Evolutionary conservation across 1,140 invertebrate genomes (phyloP).

Genomic region (Bemisia tabaci): DNA sequence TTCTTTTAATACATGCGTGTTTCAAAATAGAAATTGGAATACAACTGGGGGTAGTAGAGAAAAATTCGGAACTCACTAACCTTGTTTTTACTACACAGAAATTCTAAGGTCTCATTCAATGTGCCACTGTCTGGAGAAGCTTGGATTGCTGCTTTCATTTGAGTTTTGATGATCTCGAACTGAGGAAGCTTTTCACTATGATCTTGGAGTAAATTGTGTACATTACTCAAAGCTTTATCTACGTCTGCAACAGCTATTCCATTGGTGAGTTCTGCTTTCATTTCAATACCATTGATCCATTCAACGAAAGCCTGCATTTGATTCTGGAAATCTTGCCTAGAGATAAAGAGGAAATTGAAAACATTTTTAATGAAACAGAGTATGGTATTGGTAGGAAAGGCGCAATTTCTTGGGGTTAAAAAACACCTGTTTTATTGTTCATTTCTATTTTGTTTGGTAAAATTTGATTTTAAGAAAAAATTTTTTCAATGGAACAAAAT

Average conservation of each 20-base stretch:
- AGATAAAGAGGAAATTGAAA: slow-evolving; percentile 14
- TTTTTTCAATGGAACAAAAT: too few species aligned
- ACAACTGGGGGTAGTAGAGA: too few species aligned
- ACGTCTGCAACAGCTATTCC: slow-evolving; percentile 30
- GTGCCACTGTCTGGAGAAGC: slow-evolving; percentile 51
- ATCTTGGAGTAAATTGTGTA: slow-evolving; percentile 65
- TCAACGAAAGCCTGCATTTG: slow-evolving; percentile 66
- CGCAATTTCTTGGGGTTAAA: too few species aligned
- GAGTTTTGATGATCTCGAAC: slow-evolving; percentile 60
- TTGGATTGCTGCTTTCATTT: slow-evolving; percentile 57
- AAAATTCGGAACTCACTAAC: too few species aligned
- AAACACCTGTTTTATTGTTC: too few species aligned
- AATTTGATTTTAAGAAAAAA: too few species aligned
- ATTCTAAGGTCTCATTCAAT: slow-evolving; percentile 39
- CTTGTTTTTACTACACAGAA: not conserved
- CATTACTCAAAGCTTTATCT: slow-evolving; percentile 56
- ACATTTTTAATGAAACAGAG: not conserved
- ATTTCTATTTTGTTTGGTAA: too few species aligned
- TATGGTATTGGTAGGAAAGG: too few species aligned
- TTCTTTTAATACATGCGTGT: too few species aligned
- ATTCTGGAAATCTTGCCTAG: slow-evolving; percentile 66
- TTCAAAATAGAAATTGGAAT: too few species aligned
- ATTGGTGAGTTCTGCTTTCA: slow-evolving; percentile 59
- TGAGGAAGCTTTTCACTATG: slow-evolving; percentile 60
- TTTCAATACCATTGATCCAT: slow-evolving; percentile 65